phyloP scores from a whole-genome alignment of 2,888 invertebrate species.

The Cistogaster globosa region DNA sequence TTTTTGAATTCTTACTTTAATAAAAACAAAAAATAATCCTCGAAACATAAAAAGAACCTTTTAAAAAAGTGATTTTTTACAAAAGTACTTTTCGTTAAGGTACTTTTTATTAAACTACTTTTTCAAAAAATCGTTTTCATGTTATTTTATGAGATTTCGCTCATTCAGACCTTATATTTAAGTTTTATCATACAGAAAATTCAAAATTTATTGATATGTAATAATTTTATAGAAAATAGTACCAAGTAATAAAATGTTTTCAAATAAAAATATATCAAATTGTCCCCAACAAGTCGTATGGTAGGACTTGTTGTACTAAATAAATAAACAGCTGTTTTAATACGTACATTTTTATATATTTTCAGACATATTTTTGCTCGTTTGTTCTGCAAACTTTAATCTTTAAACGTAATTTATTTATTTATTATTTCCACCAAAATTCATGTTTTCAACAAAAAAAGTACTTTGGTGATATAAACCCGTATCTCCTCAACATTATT shows the following conservation, averaged over 20 bases:
- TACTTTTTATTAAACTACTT: neutral
- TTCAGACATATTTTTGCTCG: neutral
- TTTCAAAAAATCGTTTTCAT: neutral
- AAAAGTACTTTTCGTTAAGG: neutral
- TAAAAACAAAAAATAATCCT: too few species aligned
- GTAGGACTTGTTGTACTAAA: neutral
- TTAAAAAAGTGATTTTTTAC: neutral
- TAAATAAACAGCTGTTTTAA: neutral
- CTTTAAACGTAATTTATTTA: neutral
- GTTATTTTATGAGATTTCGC: neutral
- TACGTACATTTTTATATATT: neutral
- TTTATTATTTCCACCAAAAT: neutral
- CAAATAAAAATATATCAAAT: neutral
- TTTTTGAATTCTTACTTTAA: too few species aligned
- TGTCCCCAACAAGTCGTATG: neutral
- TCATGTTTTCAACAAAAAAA: constrained; percentile 14
- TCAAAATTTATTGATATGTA: neutral
- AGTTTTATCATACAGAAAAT: too few species aligned
- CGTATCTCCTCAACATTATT: constrained; percentile 40
- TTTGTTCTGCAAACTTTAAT: neutral
- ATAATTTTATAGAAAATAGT: neutral
- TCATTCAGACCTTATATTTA: too few species aligned
- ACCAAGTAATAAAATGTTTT: too few species aligned
- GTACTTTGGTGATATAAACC: neutral
- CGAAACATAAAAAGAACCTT: neutral